Percentiles rank a stretch among this genome's conserved stretches.
Conservation (phyloP, 1,140 invertebrate genomes). For the Formica selysi region DNA sequence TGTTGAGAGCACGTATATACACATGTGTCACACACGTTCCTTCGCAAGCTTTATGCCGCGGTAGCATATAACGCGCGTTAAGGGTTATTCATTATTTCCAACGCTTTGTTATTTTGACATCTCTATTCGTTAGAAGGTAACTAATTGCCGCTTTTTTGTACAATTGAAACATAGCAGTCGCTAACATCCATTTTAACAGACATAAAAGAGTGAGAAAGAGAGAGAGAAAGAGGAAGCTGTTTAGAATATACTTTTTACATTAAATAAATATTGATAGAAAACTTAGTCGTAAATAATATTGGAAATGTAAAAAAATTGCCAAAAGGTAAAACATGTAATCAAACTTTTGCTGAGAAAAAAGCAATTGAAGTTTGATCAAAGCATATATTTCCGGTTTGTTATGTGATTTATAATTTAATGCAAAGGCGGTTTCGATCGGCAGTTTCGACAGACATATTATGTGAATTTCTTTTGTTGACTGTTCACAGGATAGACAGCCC, state of each 20-base stretch:
- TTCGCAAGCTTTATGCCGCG: slow-evolving; percentile 37
- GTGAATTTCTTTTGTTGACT: slow-evolving; percentile 27
- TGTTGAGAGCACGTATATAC: slow-evolving; percentile 11
- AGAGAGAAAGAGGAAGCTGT: background rate
- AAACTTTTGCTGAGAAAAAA: background rate
- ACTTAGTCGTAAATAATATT: background rate
- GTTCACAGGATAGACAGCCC: background rate
- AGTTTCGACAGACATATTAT: background rate
- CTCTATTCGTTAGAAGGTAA: slow-evolving; percentile 28
- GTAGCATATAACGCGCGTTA: slow-evolving; percentile 21
- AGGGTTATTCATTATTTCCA: slow-evolving; percentile 56
- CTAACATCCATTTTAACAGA: background rate
- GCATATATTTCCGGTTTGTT: background rate
- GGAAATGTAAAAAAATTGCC: background rate
- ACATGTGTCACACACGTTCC: background rate
- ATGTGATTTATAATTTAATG: background rate
- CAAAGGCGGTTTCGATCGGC: background rate
- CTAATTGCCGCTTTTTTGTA: slow-evolving; percentile 40
- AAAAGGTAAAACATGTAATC: background rate
- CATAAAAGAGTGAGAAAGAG: background rate
- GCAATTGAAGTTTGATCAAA: background rate
- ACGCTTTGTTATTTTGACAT: slow-evolving; percentile 18
- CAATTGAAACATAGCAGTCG: background rate
- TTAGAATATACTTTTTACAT: background rate
- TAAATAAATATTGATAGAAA: slow-evolving; percentile 13